These are phyloP conservation scores for Helicolenus hilgendorfi DNA, from an alignment of 2,797 vertebrate genomes.

Conservation along the genomic window DNA sequence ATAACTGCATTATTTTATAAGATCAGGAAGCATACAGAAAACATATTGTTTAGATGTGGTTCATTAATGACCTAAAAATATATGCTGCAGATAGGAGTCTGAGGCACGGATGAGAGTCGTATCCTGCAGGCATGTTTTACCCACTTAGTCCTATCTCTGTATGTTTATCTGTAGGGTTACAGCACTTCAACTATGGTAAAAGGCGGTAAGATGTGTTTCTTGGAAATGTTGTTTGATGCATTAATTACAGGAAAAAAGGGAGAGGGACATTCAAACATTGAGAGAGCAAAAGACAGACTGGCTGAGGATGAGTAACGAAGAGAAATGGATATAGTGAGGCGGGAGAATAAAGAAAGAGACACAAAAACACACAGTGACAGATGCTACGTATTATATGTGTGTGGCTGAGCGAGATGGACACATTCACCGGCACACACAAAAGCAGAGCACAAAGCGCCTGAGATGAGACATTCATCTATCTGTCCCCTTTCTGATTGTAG, in stretches of 20 bases:
- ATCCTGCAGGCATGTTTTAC: constrained; percentile 6
- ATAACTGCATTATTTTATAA: neutral
- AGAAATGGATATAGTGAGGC: neutral
- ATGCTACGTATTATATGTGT: constrained; percentile 8
- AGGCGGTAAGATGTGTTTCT: neutral
- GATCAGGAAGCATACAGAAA: neutral
- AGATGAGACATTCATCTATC: constrained; percentile 50
- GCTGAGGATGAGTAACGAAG: neutral
- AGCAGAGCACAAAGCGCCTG: constrained; percentile 1
- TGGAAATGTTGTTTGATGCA: constrained; percentile 6
- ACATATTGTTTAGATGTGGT: neutral
- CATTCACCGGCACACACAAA: constrained; percentile 10
- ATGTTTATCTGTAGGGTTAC: neutral
- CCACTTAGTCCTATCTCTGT: neutral
- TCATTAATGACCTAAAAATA: constrained; percentile 8
- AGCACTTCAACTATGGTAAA: neutral
- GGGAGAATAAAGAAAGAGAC: neutral
- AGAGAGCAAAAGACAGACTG: neutral
- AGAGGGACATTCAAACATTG: neutral
- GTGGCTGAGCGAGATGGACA: neutral
- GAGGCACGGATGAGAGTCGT: neutral
- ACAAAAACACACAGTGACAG: neutral
- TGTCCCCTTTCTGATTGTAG: constrained; percentile 26
- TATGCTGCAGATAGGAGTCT: neutral
- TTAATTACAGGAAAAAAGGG: neutral